Base-by-base conservation (phyloP, 2,113 vertebrate species). In the Scortum barcoo region DNA sequence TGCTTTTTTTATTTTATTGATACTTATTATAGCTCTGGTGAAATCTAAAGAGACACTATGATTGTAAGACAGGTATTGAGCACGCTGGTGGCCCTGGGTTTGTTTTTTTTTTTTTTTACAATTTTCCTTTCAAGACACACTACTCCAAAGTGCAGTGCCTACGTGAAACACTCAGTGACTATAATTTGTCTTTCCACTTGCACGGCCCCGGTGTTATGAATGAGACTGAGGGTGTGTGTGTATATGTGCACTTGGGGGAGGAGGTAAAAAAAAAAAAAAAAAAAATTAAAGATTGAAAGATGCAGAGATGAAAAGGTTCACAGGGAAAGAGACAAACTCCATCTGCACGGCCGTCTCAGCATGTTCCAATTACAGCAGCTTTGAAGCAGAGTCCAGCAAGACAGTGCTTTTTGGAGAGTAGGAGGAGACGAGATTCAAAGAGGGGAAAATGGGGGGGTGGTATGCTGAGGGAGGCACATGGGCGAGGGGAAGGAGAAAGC, bases 321-420 rank as follows among this genome's bases (percentile, higher is more conserved):
- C 72, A 80, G 67, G 9, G 38, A 80, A 76, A 82, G 16, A 72
- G 65, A 75, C 76, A 80, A 82, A 62, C 77, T 82, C 72, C 56
- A 50, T 76, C 76, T 66, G 73, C 72, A 75, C 76, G 76, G 86
- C 50, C 14, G 58, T 76, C 89, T 90, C 91, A 92, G 92, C 91
- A 91, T 91, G 92, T 90, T 94, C 72, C 88, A 90, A 90, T 94
- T 93, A 90, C 81, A 88, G 81, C 53, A 14, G 83, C 91, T 93
- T 92, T 92, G 92, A 93, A 92, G 93, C 86, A 22, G 28, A 62
- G 79, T 88, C 81, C 79, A 86, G 85, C 58, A 72, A 80, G 83
- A 87, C 16, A 10, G 56, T 85, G 83, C 67, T 77, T 80, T 80
- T 85, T 87, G 81, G 83, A 66, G 75, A 86, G 62, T 58, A 67